Base-by-base conservation (phyloP, 2,113 vertebrate genomes). In the Falco punctatus region DNA sequence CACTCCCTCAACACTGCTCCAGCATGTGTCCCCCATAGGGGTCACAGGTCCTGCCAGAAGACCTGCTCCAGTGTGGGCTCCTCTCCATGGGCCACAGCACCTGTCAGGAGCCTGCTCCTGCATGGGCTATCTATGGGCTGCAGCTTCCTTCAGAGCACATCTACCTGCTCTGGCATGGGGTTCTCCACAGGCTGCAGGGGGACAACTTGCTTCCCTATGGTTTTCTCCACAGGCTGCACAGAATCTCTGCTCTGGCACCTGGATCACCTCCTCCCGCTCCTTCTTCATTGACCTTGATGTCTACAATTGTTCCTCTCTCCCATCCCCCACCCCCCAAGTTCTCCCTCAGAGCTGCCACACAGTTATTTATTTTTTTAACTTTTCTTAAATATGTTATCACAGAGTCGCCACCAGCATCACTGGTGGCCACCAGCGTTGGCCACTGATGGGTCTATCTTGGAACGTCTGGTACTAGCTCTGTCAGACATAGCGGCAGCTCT, bases 121-220 rank as follows among this genome's bases (percentile, higher is more conserved):
- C 2, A 1, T 5, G 22, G 21, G 38, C 30, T 58, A 10, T 38
- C 51, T 26, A 6, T 6, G 20, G 66, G n/a, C 35, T 62, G n/a
- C 82, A 85, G 44, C 3, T 24, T 81, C 38, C n/a, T 58, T 22
- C 64, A 67, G 30, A 59, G 48, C 27, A 52, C 1, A 0, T 13
- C 3, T 17, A 33, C 3, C 19, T 23, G 42, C 42, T 58, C 6
- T 4, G 6, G 4, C 6, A 1, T 4, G 22, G 30, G 48, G 33
- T 83, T 10, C 38, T 85, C 19, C 46, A 17, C 2, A 1, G 38
- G 13, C 85, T 89, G 52, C 26, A 46, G 18, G 9, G 18, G 4
- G 10, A 35, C 5, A 58, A 7, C 2, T 7, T 18, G 7, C 6
- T 44, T 67, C 42, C 9, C 30, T n/a, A 27, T 23, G 13, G 13